Conservation (phyloP, 1,140 invertebrate species). For the Drosophila pruinosa region DNA sequence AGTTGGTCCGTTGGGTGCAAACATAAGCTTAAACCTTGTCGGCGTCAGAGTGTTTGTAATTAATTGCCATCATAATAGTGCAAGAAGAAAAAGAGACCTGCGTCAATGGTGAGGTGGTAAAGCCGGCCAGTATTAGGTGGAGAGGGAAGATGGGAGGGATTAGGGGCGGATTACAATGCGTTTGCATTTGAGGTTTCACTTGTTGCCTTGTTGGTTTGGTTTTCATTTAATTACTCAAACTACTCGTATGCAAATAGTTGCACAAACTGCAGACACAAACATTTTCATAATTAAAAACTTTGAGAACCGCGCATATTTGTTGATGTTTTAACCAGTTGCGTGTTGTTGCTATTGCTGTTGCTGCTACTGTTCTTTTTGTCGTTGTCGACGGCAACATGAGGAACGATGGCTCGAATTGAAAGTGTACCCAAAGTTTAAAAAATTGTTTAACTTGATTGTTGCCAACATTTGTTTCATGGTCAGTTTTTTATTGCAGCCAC, state of each 20-base stretch:
- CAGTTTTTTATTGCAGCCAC: conserved; percentile 16
- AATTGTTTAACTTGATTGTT: conserved; percentile 61
- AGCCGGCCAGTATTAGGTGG: not conserved
- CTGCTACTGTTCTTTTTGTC: too few relatives aligned
- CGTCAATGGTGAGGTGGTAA: too few relatives aligned
- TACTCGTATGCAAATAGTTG: conserved; percentile 25
- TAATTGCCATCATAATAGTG: conserved; percentile 65
- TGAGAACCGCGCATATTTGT: conserved; percentile 7
- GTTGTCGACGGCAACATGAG: conserved; percentile 4
- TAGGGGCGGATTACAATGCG: conserved; percentile 3
- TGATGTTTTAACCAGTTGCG: conserved; percentile 27
- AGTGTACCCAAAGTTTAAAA: conserved; percentile 38
- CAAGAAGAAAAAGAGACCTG: conserved; percentile 12
- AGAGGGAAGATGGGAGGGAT: not conserved
- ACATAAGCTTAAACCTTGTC: conserved; percentile 45
- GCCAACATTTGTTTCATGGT: conserved; percentile 63
- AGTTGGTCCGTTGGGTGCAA: not conserved
- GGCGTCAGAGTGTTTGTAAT: conserved; percentile 53
- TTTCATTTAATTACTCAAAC: conserved; percentile 40
- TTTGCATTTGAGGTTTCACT: conserved; percentile 34
- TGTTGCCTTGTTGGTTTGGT: conserved; percentile 33
- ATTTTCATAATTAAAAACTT: conserved; percentile 51
- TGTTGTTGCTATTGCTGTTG: not conserved
- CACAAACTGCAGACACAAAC: conserved; percentile 41
- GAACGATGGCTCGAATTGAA: conserved; percentile 22